Evolutionary conservation across 2,113 vertebrate genomes (phyloP).

Genomic region (Melanotaenia duboulayi): DNA sequence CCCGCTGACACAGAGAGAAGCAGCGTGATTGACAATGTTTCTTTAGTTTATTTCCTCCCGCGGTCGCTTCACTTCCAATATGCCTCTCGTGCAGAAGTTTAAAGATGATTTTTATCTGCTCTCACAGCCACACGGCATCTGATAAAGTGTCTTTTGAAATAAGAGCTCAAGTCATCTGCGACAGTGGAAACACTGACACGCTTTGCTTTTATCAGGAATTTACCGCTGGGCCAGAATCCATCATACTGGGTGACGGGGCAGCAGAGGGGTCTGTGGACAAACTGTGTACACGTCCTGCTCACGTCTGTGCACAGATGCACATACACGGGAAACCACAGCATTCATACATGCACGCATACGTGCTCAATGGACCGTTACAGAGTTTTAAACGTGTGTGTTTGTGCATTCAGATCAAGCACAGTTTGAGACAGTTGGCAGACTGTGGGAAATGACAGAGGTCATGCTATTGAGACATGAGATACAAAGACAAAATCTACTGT

Average conservation of each 20-base stretch:
- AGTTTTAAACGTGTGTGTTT: conserved; percentile 18
- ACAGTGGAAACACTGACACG: conserved; percentile 58
- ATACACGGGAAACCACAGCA: conserved; percentile 22
- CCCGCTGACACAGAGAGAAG: conserved; percentile 67
- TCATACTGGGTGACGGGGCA: conserved; percentile 11
- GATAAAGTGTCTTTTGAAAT: conserved; percentile 66
- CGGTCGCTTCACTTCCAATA: conserved; percentile 54
- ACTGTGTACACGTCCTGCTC: conserved; percentile 17
- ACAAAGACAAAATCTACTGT: conserved; percentile 6
- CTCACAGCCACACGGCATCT: conserved; percentile 41
- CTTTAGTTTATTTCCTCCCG: conserved; percentile 48
- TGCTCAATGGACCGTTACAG: background rate
- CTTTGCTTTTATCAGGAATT: conserved; percentile 51
- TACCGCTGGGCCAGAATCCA: conserved; percentile 33
- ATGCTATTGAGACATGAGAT: background rate
- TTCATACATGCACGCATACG: conserved; percentile 10
- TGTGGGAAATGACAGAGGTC: conserved; percentile 35
- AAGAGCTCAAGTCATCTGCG: conserved; percentile 30
- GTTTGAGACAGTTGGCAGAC: conserved; percentile 8
- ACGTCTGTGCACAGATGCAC: conserved; percentile 32
- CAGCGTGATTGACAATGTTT: conserved; percentile 61
- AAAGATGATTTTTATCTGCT: conserved; percentile 63
- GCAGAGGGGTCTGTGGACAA: conserved; percentile 34
- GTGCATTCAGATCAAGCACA: conserved; percentile 9
- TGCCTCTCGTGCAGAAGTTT: conserved; percentile 47